Base-by-base conservation (phyloP, 2,888 invertebrate genomes). In the Halictus ligatus region DNA sequence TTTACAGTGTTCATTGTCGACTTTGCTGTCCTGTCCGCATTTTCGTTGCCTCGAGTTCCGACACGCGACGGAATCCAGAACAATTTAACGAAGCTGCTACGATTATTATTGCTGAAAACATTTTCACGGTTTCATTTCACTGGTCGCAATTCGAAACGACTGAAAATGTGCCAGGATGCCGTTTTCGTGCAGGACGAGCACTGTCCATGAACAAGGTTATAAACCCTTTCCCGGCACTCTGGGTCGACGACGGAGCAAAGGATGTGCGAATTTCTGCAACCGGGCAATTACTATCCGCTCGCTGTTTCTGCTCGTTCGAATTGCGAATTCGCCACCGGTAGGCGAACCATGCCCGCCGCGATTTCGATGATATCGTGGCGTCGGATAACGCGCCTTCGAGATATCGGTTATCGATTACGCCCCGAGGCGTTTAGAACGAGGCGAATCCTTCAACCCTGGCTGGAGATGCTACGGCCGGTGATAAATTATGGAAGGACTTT, bases 391-490 rank as follows among this genome's bases (percentile, higher is more conserved):
- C 76, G 76, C 64, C 79, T 79, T 77, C 78, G 77, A 84, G 89
- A 89, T 91, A 91, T 91, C 90, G 90, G 88, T 91, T 91, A 91
- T 91, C 89, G 90, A 91, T 91, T 91, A 91, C 81, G 81, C 69
- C 83, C 85, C 75, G 75, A 79, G 89, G 83, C 87, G 89, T 87
- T 84, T 87, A 76, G 90, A 85, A 84, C 90, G 86, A 84, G 84
- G 86, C 77, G 88, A 87, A 84, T 89, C 90, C 85, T 88, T 87
- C 88, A 81, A 76, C 64, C 60, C 80, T n/a, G 67, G 74, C 79
- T 71, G 76, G 15, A 29, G 85, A 72, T 73, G 83, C 83, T 85
- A 84, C 81, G 77, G 75, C 40, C 85, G 67, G 83, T 88, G 91
- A 91, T 91, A 91, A 91, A 91, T 91, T 91, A 91, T 91, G 81